Conservation (phyloP, 1,140 invertebrate genomes). For the Procambarus virginalis region DNA sequence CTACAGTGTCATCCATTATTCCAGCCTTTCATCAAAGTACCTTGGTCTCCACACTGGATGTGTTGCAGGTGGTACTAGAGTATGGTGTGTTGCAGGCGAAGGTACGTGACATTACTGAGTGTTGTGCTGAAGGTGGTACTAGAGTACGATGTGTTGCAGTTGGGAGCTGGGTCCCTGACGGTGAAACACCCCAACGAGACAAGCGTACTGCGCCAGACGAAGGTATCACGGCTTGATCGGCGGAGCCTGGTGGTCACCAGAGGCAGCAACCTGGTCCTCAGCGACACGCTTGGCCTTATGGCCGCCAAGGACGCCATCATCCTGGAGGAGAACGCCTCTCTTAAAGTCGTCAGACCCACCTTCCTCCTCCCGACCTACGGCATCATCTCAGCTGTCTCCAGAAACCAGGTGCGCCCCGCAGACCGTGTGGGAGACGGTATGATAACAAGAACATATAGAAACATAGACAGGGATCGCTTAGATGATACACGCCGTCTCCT, state of each 20-base stretch:
- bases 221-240: neutral
- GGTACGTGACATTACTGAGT: too few species aligned
- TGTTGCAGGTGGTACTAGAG: too few species aligned
- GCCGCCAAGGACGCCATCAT: conserved; percentile 26
- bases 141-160: neutral
- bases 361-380: neutral
- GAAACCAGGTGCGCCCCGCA: conserved; percentile 17
- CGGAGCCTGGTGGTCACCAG: conserved; percentile 31
- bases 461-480: too few species aligned
- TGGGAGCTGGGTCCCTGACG: neutral
- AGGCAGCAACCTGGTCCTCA: conserved; percentile 28
- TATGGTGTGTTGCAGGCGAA: too few species aligned
- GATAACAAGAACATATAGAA: too few species aligned
- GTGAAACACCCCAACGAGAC: conserved; percentile 27
- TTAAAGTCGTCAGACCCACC: neutral
- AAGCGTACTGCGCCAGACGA: neutral
- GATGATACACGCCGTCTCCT: too few species aligned
- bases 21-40: too few species aligned
- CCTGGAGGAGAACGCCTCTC: conserved; percentile 34
- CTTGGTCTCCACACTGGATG: too few species aligned
- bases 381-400: conserved; percentile 25
- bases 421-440: too few species aligned
- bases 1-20: too few species aligned
- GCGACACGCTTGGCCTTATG: conserved; percentile 5
- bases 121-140: too few species aligned